Conservation (phyloP, 2,113 vertebrate species). For the Seriola dumerili region DNA sequence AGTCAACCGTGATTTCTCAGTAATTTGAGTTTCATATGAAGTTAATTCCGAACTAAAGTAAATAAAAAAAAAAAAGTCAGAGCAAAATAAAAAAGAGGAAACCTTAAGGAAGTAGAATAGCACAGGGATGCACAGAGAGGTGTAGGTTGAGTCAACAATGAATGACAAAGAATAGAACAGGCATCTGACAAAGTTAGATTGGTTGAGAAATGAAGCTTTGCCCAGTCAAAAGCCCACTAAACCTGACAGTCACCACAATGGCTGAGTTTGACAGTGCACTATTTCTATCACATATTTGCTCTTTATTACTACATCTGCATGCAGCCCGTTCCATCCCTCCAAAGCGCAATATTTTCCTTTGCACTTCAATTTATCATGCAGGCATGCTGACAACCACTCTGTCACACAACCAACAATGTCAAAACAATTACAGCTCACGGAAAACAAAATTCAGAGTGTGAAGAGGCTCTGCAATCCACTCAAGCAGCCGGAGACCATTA, state of each 20-base stretch:
- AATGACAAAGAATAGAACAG: not conserved
- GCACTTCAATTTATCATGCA: conserved; percentile 38
- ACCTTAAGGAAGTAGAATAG: not conserved
- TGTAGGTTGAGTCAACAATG: not conserved
- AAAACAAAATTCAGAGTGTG: conserved; percentile 37
- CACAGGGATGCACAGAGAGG: not conserved
- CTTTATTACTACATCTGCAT: conserved; percentile 30
- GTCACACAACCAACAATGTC: conserved; percentile 46
- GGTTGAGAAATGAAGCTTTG: not conserved
- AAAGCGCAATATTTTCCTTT: not conserved
- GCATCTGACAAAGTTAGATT: not conserved
- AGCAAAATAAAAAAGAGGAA: not conserved
- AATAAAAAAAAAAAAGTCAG: not conserved
- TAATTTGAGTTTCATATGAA: conserved; percentile 30
- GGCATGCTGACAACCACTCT: conserved; percentile 32
- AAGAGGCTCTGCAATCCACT: conserved; percentile 27
- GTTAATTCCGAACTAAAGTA: not conserved
- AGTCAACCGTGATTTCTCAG: conserved; percentile 1
- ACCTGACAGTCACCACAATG: not conserved
- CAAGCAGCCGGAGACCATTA: conserved; percentile 47
- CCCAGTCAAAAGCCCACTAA: not conserved
- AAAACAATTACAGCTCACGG: conserved; percentile 56
- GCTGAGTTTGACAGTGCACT: conserved; percentile 10
- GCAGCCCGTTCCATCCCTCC: not conserved
- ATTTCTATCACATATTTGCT: not conserved